A percentile compares a stretch with the other conserved stretches of the same genome.
These are phyloP conservation scores for Polypedilum pembai DNA, from an alignment of 1,140 invertebrate species.

Conservation along the genomic window DNA sequence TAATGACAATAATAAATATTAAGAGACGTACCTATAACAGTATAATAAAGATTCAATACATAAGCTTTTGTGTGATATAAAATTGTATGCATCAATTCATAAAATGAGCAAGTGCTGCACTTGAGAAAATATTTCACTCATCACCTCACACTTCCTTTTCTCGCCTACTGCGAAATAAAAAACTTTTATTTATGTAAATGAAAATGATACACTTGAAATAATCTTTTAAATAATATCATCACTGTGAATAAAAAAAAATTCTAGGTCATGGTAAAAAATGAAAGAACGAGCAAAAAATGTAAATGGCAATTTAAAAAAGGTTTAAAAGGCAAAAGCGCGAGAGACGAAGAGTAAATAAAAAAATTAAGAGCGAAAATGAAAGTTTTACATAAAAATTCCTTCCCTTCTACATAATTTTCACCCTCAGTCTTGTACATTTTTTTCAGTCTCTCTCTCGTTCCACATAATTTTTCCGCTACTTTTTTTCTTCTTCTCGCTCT, in stretches of 20 bases:
- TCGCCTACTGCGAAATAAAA: too few species aligned
- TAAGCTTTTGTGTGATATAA: too few species aligned
- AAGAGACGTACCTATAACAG: too few species aligned
- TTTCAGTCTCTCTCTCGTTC: neutral
- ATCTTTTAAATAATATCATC: neutral
- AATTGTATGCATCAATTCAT: too few species aligned
- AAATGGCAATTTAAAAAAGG: conserved; percentile 22
- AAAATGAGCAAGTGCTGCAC: too few species aligned
- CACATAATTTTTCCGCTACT: conserved; percentile 9
- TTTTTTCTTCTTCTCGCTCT: neutral
- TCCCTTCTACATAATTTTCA: conserved; percentile 18
- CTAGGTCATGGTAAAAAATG: conserved; percentile 24
- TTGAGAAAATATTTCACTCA: too few species aligned
- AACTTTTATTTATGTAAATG: too few species aligned
- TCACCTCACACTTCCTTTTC: too few species aligned
- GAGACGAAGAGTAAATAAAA: conserved; percentile 22
- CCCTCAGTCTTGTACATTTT: conserved; percentile 1
- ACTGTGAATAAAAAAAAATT: neutral
- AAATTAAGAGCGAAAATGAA: conserved; percentile 27
- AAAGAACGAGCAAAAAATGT: conserved; percentile 17
- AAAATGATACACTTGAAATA: neutral
- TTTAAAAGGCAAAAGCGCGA: neutral
- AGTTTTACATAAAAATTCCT: conserved; percentile 21
- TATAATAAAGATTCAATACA: too few species aligned
- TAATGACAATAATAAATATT: too few species aligned